Evolutionary conservation across 2,113 vertebrate species (phyloP).

Genomic region (Entelurus aequoreus): DNA sequence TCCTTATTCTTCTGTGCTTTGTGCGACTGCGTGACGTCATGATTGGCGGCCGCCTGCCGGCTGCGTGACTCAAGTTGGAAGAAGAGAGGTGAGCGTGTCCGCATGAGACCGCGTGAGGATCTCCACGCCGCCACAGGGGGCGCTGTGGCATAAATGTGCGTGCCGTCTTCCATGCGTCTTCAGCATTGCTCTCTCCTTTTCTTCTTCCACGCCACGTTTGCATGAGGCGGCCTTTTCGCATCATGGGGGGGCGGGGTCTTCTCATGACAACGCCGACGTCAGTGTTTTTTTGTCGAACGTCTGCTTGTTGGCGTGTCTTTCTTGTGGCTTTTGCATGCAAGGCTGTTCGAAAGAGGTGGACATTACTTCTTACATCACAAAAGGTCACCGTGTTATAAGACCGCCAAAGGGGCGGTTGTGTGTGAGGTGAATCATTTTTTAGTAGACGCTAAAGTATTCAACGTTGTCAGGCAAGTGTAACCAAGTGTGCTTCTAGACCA

Average conservation of each 20-base stretch:
- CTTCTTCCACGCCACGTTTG: slow-evolving; percentile 10
- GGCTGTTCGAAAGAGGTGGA: slow-evolving; percentile 12
- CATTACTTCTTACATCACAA: no score
- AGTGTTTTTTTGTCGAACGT: slow-evolving; percentile 26
- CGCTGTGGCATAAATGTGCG: background rate
- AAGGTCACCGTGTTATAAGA: no score
- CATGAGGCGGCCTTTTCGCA: slow-evolving; percentile 34
- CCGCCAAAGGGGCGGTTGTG: no score
- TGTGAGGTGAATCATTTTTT: no score
- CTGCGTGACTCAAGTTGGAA: slow-evolving; percentile 14
- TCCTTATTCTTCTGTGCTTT: slow-evolving; percentile 56
- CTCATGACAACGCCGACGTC: background rate
- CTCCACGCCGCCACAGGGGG: background rate
- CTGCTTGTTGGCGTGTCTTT: slow-evolving; percentile 14
- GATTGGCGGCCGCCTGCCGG: background rate
- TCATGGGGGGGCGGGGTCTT: slow-evolving; percentile 11
- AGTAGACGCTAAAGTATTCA: no score
- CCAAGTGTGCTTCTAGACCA: no score
- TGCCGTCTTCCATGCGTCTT: background rate
- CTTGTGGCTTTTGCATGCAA: slow-evolving; percentile 43
- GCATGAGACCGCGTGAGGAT: background rate
- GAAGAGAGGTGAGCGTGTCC: slow-evolving; percentile 13
- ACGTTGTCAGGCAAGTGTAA: no score
- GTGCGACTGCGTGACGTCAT: slow-evolving; percentile 53
- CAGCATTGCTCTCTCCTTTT: slow-evolving; percentile 7